Evolutionary conservation across 2,888 invertebrate genomes (phyloP).

Genomic region (Drosophila prostipennis): DNA sequence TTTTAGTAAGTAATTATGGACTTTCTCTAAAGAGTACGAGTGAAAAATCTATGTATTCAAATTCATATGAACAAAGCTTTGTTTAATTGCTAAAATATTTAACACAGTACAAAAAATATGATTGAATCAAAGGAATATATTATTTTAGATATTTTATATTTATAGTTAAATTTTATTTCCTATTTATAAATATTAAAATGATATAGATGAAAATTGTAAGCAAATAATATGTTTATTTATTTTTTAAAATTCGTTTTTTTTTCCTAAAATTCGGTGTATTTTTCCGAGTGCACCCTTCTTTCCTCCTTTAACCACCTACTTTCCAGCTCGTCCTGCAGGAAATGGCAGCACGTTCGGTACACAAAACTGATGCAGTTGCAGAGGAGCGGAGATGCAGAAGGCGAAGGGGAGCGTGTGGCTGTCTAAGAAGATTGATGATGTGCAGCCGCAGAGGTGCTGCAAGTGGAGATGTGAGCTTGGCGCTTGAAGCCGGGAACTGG

Average conservation of each 20-base stretch:
- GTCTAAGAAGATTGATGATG: constrained; percentile 79
- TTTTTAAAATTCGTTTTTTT: too few relatives aligned
- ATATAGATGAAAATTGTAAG: too few relatives aligned
- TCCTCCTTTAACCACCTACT: neutral
- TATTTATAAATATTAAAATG: too few relatives aligned
- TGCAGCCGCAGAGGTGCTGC: constrained; percentile 56
- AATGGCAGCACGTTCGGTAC: constrained; percentile 73
- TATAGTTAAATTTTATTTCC: too few relatives aligned
- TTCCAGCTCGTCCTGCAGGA: constrained; percentile 39
- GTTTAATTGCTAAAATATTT: neutral
- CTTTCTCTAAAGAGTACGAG: too few relatives aligned
- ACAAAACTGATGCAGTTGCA: constrained; percentile 51
- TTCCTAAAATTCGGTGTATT: too few relatives aligned
- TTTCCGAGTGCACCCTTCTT: neutral
- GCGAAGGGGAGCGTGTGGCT: constrained; percentile 30
- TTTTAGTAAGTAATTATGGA: neutral
- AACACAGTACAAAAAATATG: too few relatives aligned
- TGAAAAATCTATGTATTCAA: too few relatives aligned
- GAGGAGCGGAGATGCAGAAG: constrained; percentile 1
- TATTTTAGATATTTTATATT: too few relatives aligned
- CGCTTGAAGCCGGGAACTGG: neutral
- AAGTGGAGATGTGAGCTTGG: constrained; percentile 15
- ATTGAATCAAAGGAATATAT: neutral
- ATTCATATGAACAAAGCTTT: too few relatives aligned
- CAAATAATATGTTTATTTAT: too few relatives aligned